Evolutionary conservation across 2,888 invertebrate genomes (phyloP).

Genomic region (Gymnocheta viridis): DNA sequence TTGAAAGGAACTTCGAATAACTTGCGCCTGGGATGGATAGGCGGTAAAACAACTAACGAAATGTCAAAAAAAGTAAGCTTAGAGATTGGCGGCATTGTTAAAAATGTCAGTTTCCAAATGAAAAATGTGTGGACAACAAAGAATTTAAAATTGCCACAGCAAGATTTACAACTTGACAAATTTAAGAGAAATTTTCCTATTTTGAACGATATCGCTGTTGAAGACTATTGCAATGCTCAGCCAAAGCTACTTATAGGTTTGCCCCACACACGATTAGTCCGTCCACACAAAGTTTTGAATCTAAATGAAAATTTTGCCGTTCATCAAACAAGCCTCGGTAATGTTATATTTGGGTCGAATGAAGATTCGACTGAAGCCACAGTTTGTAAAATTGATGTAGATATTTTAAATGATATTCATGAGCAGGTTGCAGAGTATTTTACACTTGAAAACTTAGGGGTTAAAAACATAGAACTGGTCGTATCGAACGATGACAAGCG

Average conservation of each 20-base stretch:
- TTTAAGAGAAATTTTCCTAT: background rate
- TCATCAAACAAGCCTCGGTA: slow-evolving; percentile 20
- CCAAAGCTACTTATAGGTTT: slow-evolving; percentile 42
- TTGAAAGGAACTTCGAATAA: slow-evolving; percentile 29
- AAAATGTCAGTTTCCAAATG: slow-evolving; percentile 25
- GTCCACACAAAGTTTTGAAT: slow-evolving; percentile 10
- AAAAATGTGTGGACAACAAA: slow-evolving; percentile 45
- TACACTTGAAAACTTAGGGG: slow-evolving; percentile 34
- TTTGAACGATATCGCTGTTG: background rate
- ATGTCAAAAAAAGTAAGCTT: slow-evolving; percentile 29
- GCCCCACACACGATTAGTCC: slow-evolving; percentile 14
- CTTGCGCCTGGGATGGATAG: slow-evolving; percentile 57
- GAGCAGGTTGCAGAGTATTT: slow-evolving; percentile 38
- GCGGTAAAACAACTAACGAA: slow-evolving; percentile 44
- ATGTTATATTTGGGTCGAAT: slow-evolving; percentile 41
- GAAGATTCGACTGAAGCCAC: slow-evolving; percentile 17
- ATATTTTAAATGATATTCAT: slow-evolving; percentile 21
- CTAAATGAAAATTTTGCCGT: background rate
- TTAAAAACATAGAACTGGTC: background rate
- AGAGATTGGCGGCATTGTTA: background rate
- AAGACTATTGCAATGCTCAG: slow-evolving; percentile 4
- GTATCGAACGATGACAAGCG: slow-evolving; percentile 27
- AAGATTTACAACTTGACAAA: slow-evolving; percentile 8
- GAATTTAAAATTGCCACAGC: slow-evolving; percentile 34
- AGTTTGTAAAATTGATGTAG: slow-evolving; percentile 29